Conservation (phyloP, 2,113 vertebrate species). For the Paradoxurus hermaphroditus region DNA sequence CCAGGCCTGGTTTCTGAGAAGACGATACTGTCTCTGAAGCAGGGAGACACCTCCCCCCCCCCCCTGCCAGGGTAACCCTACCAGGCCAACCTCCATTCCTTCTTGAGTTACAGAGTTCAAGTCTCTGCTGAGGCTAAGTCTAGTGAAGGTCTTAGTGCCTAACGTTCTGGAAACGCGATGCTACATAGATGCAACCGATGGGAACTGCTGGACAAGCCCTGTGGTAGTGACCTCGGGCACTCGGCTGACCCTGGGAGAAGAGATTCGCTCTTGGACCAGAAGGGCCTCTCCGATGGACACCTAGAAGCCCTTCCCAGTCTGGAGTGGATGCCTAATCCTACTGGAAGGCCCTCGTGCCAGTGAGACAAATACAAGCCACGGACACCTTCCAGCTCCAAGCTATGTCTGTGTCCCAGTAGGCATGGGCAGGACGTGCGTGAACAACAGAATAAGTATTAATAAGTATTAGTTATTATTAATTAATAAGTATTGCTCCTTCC, state of each 20-base stretch:
- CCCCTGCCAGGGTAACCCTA: neutral
- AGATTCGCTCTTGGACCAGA: neutral
- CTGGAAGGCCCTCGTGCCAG: fast-evolving
- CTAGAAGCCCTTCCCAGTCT: neutral
- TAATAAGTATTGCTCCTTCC: no score
- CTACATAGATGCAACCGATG: no score
- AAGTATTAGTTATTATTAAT: no score
- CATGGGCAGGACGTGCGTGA: neutral
- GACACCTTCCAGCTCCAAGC: neutral
- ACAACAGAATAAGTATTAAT: neutral
- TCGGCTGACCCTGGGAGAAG: neutral
- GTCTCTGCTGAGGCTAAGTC: neutral
- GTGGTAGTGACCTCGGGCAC: neutral
- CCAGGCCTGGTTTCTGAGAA: neutral
- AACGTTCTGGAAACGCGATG: neutral
- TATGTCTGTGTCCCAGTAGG: neutral
- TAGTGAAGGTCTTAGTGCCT: neutral
- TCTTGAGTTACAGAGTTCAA: neutral
- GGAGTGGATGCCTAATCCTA: neutral
- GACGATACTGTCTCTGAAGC: neutral
- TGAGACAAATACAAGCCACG: neutral
- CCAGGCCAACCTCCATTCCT: neutral
- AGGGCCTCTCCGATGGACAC: neutral
- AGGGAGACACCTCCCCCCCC: neutral
- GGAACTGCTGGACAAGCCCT: neutral